Base-by-base conservation (phyloP, 2,888 invertebrate genomes). In the Lissonota sp. region DNA sequence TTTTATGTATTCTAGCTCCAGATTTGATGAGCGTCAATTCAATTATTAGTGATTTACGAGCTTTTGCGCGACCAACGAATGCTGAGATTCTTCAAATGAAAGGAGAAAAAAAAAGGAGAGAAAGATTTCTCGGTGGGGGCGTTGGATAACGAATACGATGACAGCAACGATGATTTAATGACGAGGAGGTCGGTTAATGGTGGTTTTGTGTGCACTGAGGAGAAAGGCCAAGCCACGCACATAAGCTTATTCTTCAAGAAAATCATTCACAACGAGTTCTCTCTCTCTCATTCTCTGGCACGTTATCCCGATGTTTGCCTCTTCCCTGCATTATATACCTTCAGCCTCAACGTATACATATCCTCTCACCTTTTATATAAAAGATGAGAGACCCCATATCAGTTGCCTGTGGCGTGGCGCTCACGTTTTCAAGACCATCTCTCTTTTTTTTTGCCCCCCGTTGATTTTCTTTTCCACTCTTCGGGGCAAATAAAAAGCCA, bases 131-230 rank as follows among this genome's bases (percentile, higher is more conserved):
- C 84, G 74, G 51, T 62, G 88, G 86, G 87, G 90, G 89, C 88
- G 87, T 88, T 86, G 88, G 89, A 90, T 91, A 91, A 92, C 91
- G 91, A 91, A 91, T 89, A 91, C 88, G 92, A 91, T 90, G 92
- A 92, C 92, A 92, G 91, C 88, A 88, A 89, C 88, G 91, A 91
- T 91, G 92, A 91, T 91, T 91, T 91, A 92, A 89, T 87, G 88
- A 87, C 85, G 85, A 84, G 26, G 82, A 88, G 85, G 87, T 85
- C 88, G 87, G 88, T 90, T 91, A 90, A 91, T 90, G 88, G 89
- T 80, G 88, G 87, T 85, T 86, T 83, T 84, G 84, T 86, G 84
- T 84, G 83, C 85, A 76, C 83, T 77, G 78, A 84, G 14, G 49
- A 62, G 40, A 57, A 80, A 55, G 84, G 82, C 84, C 84, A 76